Evolutionary conservation across 2,888 invertebrate species (phyloP).

Genomic region (Drosophila diplacantha): DNA sequence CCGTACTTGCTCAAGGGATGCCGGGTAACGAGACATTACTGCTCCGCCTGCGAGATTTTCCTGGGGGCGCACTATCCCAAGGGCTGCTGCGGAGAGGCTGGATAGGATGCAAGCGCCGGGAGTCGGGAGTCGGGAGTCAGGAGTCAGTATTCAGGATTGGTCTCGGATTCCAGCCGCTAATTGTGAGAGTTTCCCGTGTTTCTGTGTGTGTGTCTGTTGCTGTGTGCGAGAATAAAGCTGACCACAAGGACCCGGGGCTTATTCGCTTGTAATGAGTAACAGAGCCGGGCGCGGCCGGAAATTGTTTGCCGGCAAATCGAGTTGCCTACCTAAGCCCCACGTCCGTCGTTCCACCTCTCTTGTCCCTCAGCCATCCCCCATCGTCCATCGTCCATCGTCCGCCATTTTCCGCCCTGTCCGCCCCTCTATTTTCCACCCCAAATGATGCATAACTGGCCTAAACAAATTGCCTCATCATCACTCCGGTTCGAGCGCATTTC

Average conservation of each 20-base stretch:
- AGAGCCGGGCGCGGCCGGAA: conserved; percentile 22
- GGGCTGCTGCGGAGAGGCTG: conserved; percentile 13
- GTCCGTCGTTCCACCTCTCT: neutral
- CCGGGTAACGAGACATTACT: conserved; percentile 49
- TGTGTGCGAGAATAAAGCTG: conserved; percentile 23
- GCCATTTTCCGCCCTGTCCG: neutral
- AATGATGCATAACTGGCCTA: conserved; percentile 44
- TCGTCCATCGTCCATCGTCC: neutral
- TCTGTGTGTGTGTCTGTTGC: neutral
- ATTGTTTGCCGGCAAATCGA: conserved; percentile 33
- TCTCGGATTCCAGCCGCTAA: conserved; percentile 4
- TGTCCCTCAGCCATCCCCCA: neutral
- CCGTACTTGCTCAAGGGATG: conserved; percentile 45
- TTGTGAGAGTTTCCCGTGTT: conserved; percentile 4
- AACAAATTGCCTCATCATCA: conserved; percentile 48
- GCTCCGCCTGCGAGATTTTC: conserved; percentile 44
- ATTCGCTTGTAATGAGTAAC: conserved; percentile 35
- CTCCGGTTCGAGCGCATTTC: conserved; percentile 10
- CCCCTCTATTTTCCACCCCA: neutral
- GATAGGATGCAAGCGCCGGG: neutral
- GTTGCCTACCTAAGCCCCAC: conserved; percentile 26
- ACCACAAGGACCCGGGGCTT: conserved; percentile 28
- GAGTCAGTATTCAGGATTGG: conserved; percentile 2
- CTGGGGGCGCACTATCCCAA: conserved; percentile 48
- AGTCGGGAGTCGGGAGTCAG: neutral